Conservation (phyloP, 2,797 vertebrate species). For the Gymnoscopelus microlampas region DNA sequence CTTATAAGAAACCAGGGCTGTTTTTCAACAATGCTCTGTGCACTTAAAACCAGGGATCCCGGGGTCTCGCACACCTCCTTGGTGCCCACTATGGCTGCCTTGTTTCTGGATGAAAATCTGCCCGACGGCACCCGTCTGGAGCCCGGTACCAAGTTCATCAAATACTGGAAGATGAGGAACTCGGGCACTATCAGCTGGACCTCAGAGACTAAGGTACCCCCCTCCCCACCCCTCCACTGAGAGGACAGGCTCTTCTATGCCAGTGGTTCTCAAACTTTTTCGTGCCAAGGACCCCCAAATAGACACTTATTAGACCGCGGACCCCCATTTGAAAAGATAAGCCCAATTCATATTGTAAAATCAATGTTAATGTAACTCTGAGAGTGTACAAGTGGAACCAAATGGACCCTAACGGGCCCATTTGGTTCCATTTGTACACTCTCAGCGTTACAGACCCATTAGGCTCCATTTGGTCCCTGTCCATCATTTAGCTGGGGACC, state of each 20-base stretch:
- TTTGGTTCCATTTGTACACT: too few relatives aligned
- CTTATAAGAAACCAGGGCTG: constrained; percentile 74
- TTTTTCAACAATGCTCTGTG: constrained; percentile 83
- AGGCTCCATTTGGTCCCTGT: too few relatives aligned
- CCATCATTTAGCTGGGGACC: too few relatives aligned
- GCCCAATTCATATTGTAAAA: too few relatives aligned
- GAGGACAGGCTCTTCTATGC: constrained; percentile 62
- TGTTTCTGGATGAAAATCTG: constrained; percentile 99
- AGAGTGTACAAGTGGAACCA: too few relatives aligned
- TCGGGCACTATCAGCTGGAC: constrained; percentile 95
- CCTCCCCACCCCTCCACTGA: constrained; percentile 58
- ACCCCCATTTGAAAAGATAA: too few relatives aligned
- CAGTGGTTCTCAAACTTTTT: too few relatives aligned
- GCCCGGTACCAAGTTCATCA: constrained; percentile 95
- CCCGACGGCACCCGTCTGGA: constrained; percentile 95
- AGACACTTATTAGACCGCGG: too few relatives aligned
- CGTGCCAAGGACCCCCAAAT: too few relatives aligned
- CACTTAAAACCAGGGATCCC: constrained; percentile 87
- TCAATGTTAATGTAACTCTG: too few relatives aligned
- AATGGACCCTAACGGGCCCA: too few relatives aligned
- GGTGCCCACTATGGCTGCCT: constrained; percentile 92
- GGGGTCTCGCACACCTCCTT: constrained; percentile 88
- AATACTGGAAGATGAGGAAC: constrained; percentile 99
- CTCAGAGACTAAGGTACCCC: constrained; percentile 94
- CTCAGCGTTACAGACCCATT: too few relatives aligned